Conservation (phyloP, 2,888 invertebrate species). For the Melinaea menophilus region DNA sequence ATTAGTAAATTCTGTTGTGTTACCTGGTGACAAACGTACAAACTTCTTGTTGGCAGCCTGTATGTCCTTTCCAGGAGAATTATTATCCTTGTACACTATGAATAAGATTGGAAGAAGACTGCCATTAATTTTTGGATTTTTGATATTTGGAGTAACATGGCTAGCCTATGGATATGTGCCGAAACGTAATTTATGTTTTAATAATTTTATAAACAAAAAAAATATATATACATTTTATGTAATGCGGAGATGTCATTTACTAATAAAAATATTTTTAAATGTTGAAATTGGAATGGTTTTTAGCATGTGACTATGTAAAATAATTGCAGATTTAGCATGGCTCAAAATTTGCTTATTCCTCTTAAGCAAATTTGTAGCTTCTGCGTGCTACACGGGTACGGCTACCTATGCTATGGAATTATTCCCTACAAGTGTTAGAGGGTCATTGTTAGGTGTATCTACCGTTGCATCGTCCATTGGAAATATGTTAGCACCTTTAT, state of each 20-base stretch:
- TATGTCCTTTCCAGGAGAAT: conserved; percentile 65
- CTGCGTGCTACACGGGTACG: conserved; percentile 79
- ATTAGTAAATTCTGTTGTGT: conserved; percentile 58
- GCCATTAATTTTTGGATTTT: conserved; percentile 52
- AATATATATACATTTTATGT: not conserved
- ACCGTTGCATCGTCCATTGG: conserved; percentile 79
- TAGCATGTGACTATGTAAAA: too few species aligned
- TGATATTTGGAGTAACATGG: conserved; percentile 49
- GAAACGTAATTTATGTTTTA: conserved; percentile 43
- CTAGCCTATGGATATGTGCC: conserved; percentile 49
- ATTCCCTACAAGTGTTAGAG: conserved; percentile 80
- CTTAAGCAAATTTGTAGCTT: conserved; percentile 79
- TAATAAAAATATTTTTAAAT: too few species aligned
- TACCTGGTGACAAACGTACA: conserved; percentile 62
- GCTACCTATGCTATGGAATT: conserved; percentile 81
- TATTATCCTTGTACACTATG: conserved; percentile 56
- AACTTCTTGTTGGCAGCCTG: conserved; percentile 61
- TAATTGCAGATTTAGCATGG: conserved; percentile 38
- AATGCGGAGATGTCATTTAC: too few species aligned
- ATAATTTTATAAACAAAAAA: not conserved
- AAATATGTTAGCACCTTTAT: conserved; percentile 80
- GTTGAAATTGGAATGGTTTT: too few species aligned
- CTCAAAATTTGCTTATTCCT: conserved; percentile 67
- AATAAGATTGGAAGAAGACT: conserved; percentile 57
- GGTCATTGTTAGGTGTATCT: conserved; percentile 79